A percentile compares a stretch with the other conserved stretches of the same genome.
Evolutionary conservation across 2,888 invertebrate species (phyloP).

Genomic region (Vannuccia rotundouncinata): DNA sequence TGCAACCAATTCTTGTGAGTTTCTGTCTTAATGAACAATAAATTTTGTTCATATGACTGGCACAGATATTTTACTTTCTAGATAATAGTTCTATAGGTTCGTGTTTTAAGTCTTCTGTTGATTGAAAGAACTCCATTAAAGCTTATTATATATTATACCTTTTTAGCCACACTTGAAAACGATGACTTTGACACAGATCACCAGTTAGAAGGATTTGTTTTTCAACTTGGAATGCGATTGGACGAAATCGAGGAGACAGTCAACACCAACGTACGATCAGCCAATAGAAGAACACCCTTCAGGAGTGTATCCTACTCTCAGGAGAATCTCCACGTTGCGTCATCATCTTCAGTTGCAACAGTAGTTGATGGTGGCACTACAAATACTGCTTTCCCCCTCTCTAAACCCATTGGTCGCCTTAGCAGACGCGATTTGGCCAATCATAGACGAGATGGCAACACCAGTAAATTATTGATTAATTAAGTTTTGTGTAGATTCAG

Average conservation of each 20-base stretch:
- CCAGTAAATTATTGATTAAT: too few relatives aligned
- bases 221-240: constrained; percentile 52
- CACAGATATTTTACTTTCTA: too few relatives aligned
- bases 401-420: not conserved
- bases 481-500: too few relatives aligned
- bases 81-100: too few relatives aligned
- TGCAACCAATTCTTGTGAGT: too few relatives aligned
- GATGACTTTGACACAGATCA: constrained; percentile 34
- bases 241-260: constrained; percentile 51
- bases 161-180: constrained; percentile 41
- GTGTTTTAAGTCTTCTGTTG: too few relatives aligned
- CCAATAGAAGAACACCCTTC: constrained; percentile 46
- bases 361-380: not conserved
- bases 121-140: too few relatives aligned
- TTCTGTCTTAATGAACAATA: too few relatives aligned
- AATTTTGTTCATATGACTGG: too few relatives aligned
- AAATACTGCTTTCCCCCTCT: not conserved
- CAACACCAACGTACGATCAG: constrained; percentile 45
- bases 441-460: not conserved
- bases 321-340: not conserved
- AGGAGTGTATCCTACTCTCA: constrained; percentile 37
- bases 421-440: not conserved
- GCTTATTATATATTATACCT: too few relatives aligned
- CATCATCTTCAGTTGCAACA: not conserved
- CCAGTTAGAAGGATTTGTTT: constrained; percentile 48